Percentiles rank a stretch among this genome's conserved stretches.
phyloP scores from a whole-genome alignment of 2,888 invertebrate species.

The Caenorhabditis uteleia region DNA sequence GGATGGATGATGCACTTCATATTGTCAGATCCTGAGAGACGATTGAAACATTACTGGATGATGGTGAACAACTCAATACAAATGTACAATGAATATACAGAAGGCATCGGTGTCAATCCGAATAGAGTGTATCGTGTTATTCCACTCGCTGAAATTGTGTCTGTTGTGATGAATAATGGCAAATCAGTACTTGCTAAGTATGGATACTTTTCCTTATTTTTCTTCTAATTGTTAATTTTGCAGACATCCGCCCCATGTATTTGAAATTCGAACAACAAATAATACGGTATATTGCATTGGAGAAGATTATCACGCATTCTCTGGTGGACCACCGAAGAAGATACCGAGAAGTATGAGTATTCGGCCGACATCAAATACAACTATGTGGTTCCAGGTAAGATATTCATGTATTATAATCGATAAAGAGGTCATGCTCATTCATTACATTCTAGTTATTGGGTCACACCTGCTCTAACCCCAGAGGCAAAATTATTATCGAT shows the following conservation, averaged over 20 bases:
- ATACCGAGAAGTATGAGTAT: slow-evolving; percentile 49
- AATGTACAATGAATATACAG: slow-evolving; percentile 66
- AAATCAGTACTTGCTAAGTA: slow-evolving; percentile 54
- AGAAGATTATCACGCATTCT: slow-evolving; percentile 62
- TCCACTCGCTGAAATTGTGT: slow-evolving; percentile 63
- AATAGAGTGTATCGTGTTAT: slow-evolving; percentile 59
- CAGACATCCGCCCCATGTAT: slow-evolving; percentile 67
- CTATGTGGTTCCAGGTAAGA: slow-evolving; percentile 59
- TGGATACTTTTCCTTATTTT: neutral
- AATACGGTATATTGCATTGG: slow-evolving; percentile 68
- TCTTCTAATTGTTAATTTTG: slow-evolving; percentile 1
- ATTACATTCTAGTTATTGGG: too few species aligned
- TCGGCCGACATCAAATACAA: slow-evolving; percentile 51
- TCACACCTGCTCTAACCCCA: too few species aligned
- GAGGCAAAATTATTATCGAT: too few species aligned
- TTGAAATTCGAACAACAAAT: slow-evolving; percentile 66
- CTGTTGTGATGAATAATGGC: slow-evolving; percentile 63
- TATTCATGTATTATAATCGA: too few species aligned
- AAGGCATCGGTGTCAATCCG: slow-evolving; percentile 48
- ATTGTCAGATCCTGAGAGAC: slow-evolving; percentile 57
- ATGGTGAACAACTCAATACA: slow-evolving; percentile 61
- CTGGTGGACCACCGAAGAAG: slow-evolving; percentile 50
- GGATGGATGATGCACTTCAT: slow-evolving; percentile 69
- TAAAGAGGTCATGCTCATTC: too few species aligned
- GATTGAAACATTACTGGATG: slow-evolving; percentile 69